phyloP scores from a whole-genome alignment of 2,797 vertebrate genomes.

The Urocyon cinereoargenteus region DNA sequence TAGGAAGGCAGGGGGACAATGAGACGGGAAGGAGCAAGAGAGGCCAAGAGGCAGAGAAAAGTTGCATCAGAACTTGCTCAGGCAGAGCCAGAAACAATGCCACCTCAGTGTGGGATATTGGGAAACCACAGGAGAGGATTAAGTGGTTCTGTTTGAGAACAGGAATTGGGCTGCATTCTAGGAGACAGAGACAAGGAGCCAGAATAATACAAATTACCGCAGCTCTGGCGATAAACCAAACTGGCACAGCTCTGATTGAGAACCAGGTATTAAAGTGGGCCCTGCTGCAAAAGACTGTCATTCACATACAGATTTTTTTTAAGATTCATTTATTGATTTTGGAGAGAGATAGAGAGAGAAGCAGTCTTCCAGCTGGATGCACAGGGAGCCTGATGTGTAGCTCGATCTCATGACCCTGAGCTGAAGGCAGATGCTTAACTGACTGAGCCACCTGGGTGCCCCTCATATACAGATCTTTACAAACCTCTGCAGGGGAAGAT shows the following conservation, averaged over 20 bases:
- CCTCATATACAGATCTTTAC: neutral
- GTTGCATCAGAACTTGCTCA: neutral
- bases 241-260: neutral
- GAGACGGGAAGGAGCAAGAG: neutral
- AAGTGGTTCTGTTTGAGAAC: slow-evolving; percentile 5
- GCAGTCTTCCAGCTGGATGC: too few relatives aligned
- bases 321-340: too few relatives aligned
- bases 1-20: neutral
- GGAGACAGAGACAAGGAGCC: neutral
- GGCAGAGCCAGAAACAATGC: neutral
- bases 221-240: slow-evolving; percentile 37
- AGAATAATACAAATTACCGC: neutral
- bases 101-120: neutral
- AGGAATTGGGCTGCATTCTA: neutral
- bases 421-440: too few relatives aligned
- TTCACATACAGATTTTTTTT: neutral
- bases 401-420: too few relatives aligned
- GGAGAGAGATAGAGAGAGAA: too few relatives aligned
- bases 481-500: neutral
- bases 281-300: neutral
- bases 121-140: slow-evolving; percentile 31
- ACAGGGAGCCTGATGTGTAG: too few relatives aligned
- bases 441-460: too few relatives aligned
- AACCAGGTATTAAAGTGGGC: neutral
- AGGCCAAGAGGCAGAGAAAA: neutral